These are phyloP conservation scores for Xanthostigma xanthostigma DNA, from an alignment of 2,888 invertebrate species.

Conservation along the genomic window DNA sequence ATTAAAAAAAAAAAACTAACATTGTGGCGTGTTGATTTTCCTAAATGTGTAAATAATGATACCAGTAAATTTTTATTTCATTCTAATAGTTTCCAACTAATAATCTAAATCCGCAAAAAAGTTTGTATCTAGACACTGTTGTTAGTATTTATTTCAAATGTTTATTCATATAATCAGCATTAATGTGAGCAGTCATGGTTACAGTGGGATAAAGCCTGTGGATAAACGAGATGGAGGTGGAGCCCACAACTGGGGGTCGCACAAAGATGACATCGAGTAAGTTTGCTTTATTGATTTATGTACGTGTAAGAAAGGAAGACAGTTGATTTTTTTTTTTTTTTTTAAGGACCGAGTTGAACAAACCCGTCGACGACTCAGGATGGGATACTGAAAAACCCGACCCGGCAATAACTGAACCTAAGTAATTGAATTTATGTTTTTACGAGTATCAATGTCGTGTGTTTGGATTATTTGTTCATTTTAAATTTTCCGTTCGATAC, in stretches of 20 bases:
- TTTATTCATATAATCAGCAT: not conserved
- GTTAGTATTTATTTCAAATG: no score
- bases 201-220: constrained; percentile 74
- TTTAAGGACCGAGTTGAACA: constrained; percentile 22
- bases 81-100: no score
- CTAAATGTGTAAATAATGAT: no score
- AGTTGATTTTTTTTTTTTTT: not conserved
- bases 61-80: no score
- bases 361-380: constrained; percentile 22
- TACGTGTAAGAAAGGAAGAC: not conserved
- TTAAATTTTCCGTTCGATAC: no score
- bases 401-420: constrained; percentile 18
- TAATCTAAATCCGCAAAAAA: no score
- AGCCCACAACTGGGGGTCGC: constrained; percentile 90
- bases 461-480: no score
- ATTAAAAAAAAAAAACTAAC: no score
- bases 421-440: constrained; percentile 15
- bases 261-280: constrained; percentile 73
- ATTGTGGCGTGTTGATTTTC: no score
- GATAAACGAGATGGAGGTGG: constrained; percentile 93
- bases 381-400: constrained; percentile 36
- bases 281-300: not conserved
- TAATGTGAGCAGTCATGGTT: constrained; percentile 34
- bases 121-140: no score
- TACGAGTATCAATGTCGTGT: no score